phyloP scores from a whole-genome alignment of 2,888 invertebrate genomes.

The Parnassius glacialis region DNA sequence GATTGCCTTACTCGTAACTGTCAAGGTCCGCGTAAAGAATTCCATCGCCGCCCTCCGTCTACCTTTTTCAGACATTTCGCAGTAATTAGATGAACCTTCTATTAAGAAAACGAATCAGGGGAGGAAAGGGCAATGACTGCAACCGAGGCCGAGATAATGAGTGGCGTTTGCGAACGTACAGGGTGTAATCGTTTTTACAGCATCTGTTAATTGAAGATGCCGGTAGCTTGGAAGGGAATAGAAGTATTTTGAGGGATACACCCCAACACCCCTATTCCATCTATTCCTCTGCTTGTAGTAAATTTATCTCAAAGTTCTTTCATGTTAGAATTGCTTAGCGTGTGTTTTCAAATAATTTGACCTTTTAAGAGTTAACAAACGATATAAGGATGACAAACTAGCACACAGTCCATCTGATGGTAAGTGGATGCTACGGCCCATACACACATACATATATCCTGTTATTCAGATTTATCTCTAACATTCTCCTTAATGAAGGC shows the following conservation, averaged over 20 bases:
- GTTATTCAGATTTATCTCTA: too few relatives aligned
- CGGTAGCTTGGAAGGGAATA: background rate
- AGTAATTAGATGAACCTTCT: background rate
- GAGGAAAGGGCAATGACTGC: background rate
- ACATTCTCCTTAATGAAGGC: too few relatives aligned
- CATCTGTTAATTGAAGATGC: background rate
- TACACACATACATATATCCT: too few relatives aligned
- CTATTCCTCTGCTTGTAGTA: background rate
- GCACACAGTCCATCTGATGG: background rate
- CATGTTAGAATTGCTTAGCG: background rate
- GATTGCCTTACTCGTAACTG: background rate
- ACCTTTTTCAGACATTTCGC: background rate
- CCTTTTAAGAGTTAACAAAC: background rate
- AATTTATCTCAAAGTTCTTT: background rate
- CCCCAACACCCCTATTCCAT: too few relatives aligned
- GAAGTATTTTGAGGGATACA: background rate
- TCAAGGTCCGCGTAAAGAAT: background rate
- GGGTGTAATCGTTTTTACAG: background rate
- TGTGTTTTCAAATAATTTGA: background rate
- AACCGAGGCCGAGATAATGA: background rate
- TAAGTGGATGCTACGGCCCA: too few relatives aligned
- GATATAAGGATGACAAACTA: background rate
- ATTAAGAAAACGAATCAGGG: background rate
- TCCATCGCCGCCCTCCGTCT: background rate
- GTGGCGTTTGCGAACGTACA: background rate